phyloP scores from a whole-genome alignment of 2,113 vertebrate genomes.

The Neogobius melanostomus region DNA sequence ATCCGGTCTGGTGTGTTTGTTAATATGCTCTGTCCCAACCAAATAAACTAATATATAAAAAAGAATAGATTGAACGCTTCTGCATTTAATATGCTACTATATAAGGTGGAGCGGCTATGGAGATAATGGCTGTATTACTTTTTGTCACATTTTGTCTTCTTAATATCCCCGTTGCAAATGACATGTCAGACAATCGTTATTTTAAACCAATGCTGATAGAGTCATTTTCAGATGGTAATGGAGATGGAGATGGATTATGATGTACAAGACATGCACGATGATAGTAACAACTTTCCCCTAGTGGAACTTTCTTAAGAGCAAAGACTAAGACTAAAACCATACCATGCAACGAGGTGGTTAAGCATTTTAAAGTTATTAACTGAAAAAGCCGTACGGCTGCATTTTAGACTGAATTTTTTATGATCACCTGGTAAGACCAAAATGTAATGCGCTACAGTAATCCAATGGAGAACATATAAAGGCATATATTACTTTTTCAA shows the following conservation, averaged over 20 bases:
- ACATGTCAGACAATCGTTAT: constrained; percentile 10
- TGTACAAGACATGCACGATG: constrained; percentile 8
- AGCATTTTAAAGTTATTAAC: too few species aligned
- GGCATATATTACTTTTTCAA: too few species aligned
- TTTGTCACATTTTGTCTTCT: constrained; percentile 23
- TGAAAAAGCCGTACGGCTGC: too few species aligned
- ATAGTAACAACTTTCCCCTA: neutral
- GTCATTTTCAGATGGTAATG: constrained; percentile 14
- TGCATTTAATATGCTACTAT: constrained; percentile 30
- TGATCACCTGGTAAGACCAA: too few species aligned
- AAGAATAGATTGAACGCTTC: constrained; percentile 3
- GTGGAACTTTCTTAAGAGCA: neutral
- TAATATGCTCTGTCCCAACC: too few species aligned
- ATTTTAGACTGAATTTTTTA: too few species aligned
- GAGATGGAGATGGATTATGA: constrained; percentile 12
- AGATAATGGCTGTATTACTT: constrained; percentile 27
- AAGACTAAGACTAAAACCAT: neutral
- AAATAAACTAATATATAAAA: too few species aligned
- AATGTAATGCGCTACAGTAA: too few species aligned
- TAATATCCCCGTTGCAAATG: constrained; percentile 16
- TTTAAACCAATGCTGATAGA: constrained; percentile 14
- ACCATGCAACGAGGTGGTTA: too few species aligned
- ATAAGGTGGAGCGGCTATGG: constrained; percentile 25
- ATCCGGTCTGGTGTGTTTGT: too few species aligned
- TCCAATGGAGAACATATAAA: too few species aligned